Percentiles rank a stretch among this genome's conserved stretches.
These are phyloP conservation scores for Carassius auratus DNA, from an alignment of 2,113 vertebrate species.

Conservation along the genomic window DNA sequence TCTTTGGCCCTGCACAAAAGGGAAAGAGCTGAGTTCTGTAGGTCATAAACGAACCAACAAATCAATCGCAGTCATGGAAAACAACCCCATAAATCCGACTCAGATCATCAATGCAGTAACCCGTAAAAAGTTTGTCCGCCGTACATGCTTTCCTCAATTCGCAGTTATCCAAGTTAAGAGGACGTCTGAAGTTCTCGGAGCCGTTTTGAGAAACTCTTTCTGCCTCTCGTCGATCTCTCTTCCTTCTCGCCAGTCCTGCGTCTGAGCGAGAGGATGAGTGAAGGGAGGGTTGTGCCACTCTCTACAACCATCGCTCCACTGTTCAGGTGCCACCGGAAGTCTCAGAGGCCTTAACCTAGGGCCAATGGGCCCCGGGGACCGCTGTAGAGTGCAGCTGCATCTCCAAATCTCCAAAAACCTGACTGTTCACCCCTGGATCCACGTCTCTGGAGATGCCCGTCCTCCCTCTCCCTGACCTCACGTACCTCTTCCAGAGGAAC, in stretches of 20 bases:
- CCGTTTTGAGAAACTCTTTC: constrained; percentile 37
- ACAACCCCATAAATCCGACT: constrained; percentile 53
- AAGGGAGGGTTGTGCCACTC: constrained; percentile 43
- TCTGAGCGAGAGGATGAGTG: constrained; percentile 47
- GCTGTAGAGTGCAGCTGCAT: constrained; percentile 43
- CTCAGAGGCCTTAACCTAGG: constrained; percentile 60
- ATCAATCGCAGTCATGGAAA: background rate
- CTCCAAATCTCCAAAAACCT: constrained; percentile 11
- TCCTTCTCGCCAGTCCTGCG: constrained; percentile 8
- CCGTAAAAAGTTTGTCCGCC: constrained; percentile 39
- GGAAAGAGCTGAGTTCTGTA: background rate
- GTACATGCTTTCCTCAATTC: constrained; percentile 70
- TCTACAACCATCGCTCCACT: constrained; percentile 67
- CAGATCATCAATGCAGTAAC: constrained; percentile 46
- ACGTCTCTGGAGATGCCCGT: constrained; percentile 58
- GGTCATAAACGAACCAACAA: constrained; percentile 14
- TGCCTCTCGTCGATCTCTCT: constrained; percentile 23
- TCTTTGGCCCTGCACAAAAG: constrained; percentile 87
- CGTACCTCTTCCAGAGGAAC: constrained; percentile 65
- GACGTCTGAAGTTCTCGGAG: constrained; percentile 49
- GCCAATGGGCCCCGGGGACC: constrained; percentile 49
- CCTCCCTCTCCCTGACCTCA: constrained; percentile 74
- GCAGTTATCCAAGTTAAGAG: constrained; percentile 40
- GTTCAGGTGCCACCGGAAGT: constrained; percentile 63
- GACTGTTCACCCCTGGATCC: constrained; percentile 33